Conservation (phyloP, 37 sponge, comb jelly and placozoan species). For the Ianthella basta region DNA sequence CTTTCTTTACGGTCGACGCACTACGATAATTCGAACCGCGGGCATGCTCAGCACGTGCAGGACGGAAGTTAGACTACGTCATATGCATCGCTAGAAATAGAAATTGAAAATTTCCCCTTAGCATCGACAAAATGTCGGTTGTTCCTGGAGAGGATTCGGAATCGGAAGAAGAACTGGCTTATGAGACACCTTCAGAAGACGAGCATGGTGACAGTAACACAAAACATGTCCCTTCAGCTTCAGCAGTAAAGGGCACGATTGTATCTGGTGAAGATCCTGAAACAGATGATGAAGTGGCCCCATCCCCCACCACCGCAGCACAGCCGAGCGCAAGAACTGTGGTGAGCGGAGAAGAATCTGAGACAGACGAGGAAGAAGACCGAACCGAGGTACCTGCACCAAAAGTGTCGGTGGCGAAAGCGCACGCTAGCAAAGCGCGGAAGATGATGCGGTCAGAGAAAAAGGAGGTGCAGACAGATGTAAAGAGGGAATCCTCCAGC, state of each 20-base stretch:
- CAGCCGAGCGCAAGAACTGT: background rate
- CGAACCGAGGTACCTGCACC: background rate
- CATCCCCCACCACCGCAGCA: too few relatives aligned
- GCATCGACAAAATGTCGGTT: conserved; percentile 34
- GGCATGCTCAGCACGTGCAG: conserved; percentile 50
- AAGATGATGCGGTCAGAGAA: background rate
- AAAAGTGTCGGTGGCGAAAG: background rate
- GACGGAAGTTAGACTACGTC: background rate
- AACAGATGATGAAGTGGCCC: too few relatives aligned
- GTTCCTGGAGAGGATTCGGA: conserved; percentile 78
- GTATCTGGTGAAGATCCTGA: too few relatives aligned
- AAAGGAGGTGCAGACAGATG: background rate
- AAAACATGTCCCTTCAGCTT: too few relatives aligned
- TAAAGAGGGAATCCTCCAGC: background rate
- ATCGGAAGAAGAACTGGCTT: conserved; percentile 67
- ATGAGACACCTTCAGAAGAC: background rate
- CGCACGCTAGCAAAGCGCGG: background rate
- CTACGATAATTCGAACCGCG: too few relatives aligned
- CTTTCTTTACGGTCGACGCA: too few relatives aligned
- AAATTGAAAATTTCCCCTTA: too few relatives aligned
- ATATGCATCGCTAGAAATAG: too few relatives aligned
- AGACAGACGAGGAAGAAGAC: conserved; percentile 72
- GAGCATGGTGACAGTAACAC: background rate
- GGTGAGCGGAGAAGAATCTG: conserved; percentile 74
- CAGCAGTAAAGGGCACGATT: too few relatives aligned